Percentiles rank a stretch among this genome's conserved stretches.
Conservation (phyloP, 2,888 invertebrate genomes). For the Carcina quercana region DNA sequence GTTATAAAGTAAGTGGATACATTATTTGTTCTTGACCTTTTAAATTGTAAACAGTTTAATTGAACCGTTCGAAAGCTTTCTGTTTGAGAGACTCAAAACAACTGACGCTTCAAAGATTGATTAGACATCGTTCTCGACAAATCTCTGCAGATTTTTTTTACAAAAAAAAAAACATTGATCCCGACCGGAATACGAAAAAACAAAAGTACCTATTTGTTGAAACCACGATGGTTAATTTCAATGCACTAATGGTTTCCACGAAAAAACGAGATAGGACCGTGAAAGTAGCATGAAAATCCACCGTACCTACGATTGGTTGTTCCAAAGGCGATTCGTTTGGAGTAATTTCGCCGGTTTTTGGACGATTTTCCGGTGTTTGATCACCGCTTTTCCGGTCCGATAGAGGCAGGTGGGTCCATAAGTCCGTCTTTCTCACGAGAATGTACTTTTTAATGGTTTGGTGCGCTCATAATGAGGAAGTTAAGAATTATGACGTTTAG, state of each 20-base stretch:
- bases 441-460: slow-evolving; percentile 42
- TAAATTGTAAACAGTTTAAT: too few species aligned
- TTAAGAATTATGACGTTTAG: slow-evolving; percentile 35
- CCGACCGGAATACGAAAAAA: slow-evolving; percentile 24
- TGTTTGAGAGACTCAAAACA: too few species aligned
- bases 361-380: slow-evolving; percentile 69
- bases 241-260: slow-evolving; percentile 55
- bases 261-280: slow-evolving; percentile 47
- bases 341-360: slow-evolving; percentile 63
- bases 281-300: slow-evolving; percentile 56
- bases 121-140: too few species aligned
- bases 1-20: too few species aligned
- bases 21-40: too few species aligned
- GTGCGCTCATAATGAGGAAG: slow-evolving; percentile 47
- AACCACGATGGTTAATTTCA: slow-evolving; percentile 47
- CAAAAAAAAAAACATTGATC: slow-evolving; percentile 9
- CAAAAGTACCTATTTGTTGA: slow-evolving; percentile 30
- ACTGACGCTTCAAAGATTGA: too few species aligned
- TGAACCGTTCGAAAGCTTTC: too few species aligned
- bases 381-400: slow-evolving; percentile 60
- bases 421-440: slow-evolving; percentile 62
- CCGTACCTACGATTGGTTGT: slow-evolving; percentile 37
- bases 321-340: slow-evolving; percentile 51
- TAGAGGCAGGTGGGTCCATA: slow-evolving; percentile 56
- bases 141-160: slow-evolving; percentile 23